Evolutionary conservation across 30 jellyfish, hydroid and myxozoan species (phyloP).

Genomic region (Cassiopea xamachana): DNA sequence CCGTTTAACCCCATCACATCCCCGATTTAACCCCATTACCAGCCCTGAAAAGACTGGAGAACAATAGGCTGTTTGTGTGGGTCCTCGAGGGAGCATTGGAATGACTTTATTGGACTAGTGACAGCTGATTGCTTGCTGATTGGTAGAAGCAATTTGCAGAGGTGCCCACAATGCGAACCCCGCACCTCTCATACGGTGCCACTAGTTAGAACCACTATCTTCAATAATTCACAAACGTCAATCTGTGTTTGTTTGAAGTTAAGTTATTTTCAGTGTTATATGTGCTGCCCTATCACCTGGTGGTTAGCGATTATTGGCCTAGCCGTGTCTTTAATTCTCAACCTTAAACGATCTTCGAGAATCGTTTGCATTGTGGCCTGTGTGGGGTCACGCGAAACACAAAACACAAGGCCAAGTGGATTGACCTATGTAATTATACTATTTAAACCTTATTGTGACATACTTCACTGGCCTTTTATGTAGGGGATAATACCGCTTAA

Average conservation of each 20-base stretch:
- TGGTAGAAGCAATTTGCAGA: too few relatives aligned
- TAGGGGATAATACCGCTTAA: conserved; percentile 72
- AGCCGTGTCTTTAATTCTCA: conserved; percentile 13
- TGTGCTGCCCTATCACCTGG: conserved; percentile 3
- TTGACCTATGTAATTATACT: conserved; percentile 76
- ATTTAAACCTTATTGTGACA: conserved; percentile 72
- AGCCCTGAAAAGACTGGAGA: too few relatives aligned
- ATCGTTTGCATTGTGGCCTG: conserved; percentile 70
- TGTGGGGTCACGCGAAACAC: conserved; percentile 65
- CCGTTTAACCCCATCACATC: too few relatives aligned
- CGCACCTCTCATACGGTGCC: neutral
- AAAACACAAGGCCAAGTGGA: conserved; percentile 76
- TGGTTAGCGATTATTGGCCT: neutral
- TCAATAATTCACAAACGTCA: neutral
- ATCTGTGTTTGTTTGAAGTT: neutral
- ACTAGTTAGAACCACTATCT: neutral
- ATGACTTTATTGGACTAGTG: too few relatives aligned
- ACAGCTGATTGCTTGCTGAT: too few relatives aligned
- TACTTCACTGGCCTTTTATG: conserved; percentile 72
- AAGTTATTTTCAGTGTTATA: neutral
- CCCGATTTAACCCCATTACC: too few relatives aligned
- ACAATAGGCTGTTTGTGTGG: too few relatives aligned
- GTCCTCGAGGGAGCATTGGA: too few relatives aligned
- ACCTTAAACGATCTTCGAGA: conserved; percentile 31
- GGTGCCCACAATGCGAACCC: neutral